Evolutionary conservation across 2,797 vertebrate species (phyloP).

Genomic region (Syndactyla subalaris): DNA sequence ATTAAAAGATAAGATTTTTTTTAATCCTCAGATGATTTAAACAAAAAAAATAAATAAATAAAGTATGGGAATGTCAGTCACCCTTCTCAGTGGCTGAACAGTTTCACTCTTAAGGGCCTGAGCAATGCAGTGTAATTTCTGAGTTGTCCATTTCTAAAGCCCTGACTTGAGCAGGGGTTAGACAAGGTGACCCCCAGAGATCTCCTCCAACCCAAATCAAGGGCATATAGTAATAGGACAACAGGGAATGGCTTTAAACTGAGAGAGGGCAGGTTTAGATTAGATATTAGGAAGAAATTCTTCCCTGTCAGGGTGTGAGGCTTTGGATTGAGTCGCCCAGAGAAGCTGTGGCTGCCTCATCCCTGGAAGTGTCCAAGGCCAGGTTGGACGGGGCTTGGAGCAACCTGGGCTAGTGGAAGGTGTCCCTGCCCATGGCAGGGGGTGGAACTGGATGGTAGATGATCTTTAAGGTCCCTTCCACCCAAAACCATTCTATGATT

Average conservation of each 20-base stretch:
- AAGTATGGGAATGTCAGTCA: background rate
- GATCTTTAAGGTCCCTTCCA: background rate
- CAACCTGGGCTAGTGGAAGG: rapidly evolving
- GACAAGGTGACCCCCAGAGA: background rate
- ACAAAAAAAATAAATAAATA: background rate
- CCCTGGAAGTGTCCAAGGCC: background rate
- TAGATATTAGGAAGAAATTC: background rate
- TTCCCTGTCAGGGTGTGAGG: rapidly evolving
- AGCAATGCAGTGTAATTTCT: background rate
- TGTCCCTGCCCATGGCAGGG: background rate
- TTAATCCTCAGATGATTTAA: slow-evolving; percentile 23
- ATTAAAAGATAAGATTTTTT: slow-evolving; percentile 61
- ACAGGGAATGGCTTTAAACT: background rate
- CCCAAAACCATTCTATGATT: background rate
- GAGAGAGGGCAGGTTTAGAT: background rate
- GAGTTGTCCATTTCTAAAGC: background rate
- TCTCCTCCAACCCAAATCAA: background rate
- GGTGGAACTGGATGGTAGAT: background rate
- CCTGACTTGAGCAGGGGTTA: background rate
- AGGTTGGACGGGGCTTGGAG: rapidly evolving
- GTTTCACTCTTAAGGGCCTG: background rate
- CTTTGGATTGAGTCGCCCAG: background rate
- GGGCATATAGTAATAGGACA: background rate
- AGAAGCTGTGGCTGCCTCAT: background rate
- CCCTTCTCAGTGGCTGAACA: background rate